These are phyloP conservation scores for Herminia tarsipennalis DNA, from an alignment of 2,888 invertebrate species.

Conservation along the genomic window DNA sequence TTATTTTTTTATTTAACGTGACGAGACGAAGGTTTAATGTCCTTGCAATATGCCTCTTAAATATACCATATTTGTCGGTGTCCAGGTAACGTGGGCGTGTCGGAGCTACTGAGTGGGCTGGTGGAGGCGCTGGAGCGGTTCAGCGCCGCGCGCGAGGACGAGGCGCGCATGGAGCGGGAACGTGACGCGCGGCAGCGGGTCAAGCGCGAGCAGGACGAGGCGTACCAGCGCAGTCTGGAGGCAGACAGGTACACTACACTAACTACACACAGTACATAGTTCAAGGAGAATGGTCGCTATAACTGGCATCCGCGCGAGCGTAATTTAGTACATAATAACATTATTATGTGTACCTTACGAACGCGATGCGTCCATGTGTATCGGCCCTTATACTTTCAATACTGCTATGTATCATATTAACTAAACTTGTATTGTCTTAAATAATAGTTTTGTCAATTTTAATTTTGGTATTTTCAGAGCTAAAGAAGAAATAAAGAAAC, in stretches of 20 bases:
- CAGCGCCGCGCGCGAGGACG: conserved; percentile 90
- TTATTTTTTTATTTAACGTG: no score
- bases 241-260: conserved; percentile 87
- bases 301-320: no score
- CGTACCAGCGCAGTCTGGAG: conserved; percentile 95
- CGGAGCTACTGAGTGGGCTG: conserved; percentile 94
- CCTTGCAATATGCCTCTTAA: no score
- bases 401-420: no score
- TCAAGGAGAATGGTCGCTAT: no score
- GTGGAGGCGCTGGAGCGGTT: conserved; percentile 96
- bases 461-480: conserved; percentile 82
- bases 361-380: no score
- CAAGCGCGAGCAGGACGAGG: conserved; percentile 97
- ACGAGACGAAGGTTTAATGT: no score
- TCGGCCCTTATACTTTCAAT: no score
- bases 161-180: conserved; percentile 94
- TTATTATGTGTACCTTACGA: no score
- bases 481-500: conserved; percentile 93
- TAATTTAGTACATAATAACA: no score
- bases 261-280: neutral
- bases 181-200: conserved; percentile 95
- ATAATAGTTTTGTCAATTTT: no score
- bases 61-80: neutral
- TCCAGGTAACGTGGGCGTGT: conserved; percentile 93
- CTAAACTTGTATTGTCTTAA: no score